Conservation (phyloP, 2,113 vertebrate genomes). For the Gadus chalcogrammus region DNA sequence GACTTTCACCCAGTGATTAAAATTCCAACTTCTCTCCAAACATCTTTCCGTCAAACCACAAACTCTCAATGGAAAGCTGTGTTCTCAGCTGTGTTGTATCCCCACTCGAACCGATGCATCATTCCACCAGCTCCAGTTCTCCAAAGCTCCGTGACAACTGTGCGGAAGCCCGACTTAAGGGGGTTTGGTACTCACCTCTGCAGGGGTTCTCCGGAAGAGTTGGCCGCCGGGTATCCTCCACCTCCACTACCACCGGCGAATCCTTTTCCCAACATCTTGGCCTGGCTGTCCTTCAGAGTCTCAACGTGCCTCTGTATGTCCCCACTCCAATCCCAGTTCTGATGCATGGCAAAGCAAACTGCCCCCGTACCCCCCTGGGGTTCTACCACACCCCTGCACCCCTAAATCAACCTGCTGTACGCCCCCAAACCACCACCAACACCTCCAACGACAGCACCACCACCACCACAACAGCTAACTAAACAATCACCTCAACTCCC, state of each 20-base stretch:
- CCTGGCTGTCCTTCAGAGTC: conserved; percentile 36
- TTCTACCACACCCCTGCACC: conserved; percentile 12
- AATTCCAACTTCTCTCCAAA: no score
- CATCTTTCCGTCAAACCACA: no score
- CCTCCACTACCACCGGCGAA: conserved; percentile 30
- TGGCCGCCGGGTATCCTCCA: conserved; percentile 35
- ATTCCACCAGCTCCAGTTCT: no score
- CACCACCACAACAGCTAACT: conserved; percentile 44
- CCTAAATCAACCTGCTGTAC: no score
- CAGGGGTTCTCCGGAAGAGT: conserved; percentile 36
- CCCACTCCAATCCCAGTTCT: conserved; percentile 54
- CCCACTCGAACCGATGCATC: no score
- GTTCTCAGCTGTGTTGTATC: no score
- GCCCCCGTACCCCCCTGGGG: conserved; percentile 60
- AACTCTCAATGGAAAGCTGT: no score
- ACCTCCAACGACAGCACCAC: conserved; percentile 7
- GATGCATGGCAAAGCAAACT: conserved; percentile 57
- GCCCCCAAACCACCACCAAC: neutral
- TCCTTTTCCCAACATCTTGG: conserved; percentile 60
- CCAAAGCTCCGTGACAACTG: no score
- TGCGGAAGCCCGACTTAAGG: no score
- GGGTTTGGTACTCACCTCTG: conserved; percentile 64
- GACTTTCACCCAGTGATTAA: no score
- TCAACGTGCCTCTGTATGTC: conserved; percentile 33
- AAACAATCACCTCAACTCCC: conserved; percentile 2